Conservation (phyloP, 2,888 invertebrate genomes). For the Dysmachus trigonus region DNA sequence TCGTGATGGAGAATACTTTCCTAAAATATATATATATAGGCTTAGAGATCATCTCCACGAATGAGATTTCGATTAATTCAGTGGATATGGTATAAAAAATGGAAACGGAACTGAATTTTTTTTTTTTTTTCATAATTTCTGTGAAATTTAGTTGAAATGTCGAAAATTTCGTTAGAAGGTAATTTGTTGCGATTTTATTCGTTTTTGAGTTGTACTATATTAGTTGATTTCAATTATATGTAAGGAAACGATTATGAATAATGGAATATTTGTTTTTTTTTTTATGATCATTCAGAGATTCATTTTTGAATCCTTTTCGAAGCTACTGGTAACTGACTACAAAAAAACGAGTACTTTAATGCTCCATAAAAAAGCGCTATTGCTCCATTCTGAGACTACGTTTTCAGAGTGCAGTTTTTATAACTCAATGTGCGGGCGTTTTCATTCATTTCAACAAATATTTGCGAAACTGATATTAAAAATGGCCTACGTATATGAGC, state of each 20-base stretch:
- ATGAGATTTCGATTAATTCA: neutral
- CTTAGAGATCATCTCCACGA: neutral
- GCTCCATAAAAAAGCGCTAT: no score
- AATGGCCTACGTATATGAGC: no score
- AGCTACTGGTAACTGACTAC: neutral
- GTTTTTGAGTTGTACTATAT: neutral
- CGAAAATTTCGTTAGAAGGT: neutral
- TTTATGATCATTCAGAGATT: neutral
- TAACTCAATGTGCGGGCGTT: neutral
- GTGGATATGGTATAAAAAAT: neutral
- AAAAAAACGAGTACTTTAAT: neutral
- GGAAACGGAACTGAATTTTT: neutral
- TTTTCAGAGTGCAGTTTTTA: no score
- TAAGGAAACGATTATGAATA: neutral
- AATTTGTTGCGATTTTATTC: conserved; percentile 11
- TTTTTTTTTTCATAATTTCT: neutral
- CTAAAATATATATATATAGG: neutral
- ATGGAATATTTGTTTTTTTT: neutral
- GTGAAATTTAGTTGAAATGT: neutral
- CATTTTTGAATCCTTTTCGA: neutral
- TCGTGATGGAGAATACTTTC: neutral
- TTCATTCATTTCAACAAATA: no score
- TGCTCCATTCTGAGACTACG: neutral
- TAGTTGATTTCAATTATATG: neutral
- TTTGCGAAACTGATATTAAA: no score